A percentile compares a stretch with the other conserved stretches of the same genome.
phyloP scores from a whole-genome alignment of 2,113 vertebrate genomes.

The Tapirus terrestris region DNA sequence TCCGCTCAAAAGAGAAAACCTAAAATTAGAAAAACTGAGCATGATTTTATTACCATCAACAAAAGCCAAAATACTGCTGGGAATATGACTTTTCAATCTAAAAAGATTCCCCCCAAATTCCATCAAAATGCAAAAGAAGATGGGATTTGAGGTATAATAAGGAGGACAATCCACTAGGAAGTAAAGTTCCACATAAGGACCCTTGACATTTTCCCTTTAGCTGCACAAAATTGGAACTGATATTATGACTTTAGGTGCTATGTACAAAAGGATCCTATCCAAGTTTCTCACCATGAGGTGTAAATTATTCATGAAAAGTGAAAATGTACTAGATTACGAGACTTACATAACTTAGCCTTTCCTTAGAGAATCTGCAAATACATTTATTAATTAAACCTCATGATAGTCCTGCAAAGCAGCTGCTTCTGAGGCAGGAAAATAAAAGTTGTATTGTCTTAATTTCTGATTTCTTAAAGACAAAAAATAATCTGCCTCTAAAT shows the following conservation, averaged over 20 bases:
- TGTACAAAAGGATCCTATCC: slow-evolving; percentile 40
- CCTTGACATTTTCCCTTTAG: slow-evolving; percentile 46
- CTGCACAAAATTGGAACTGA: slow-evolving; percentile 38
- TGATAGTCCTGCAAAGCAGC: not conserved
- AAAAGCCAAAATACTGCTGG: slow-evolving; percentile 13
- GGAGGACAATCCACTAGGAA: not conserved
- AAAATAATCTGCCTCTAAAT: not conserved
- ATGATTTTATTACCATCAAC: not conserved
- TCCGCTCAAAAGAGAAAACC: not conserved
- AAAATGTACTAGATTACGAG: slow-evolving; percentile 46
- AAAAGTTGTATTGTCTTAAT: not conserved
- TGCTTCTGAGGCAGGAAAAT: not conserved
- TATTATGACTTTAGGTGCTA: slow-evolving; percentile 55
- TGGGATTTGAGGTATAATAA: not conserved
- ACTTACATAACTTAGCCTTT: slow-evolving; percentile 63
- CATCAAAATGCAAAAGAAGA: slow-evolving; percentile 40
- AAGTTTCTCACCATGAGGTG: slow-evolving; percentile 51
- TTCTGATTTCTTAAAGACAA: slow-evolving; percentile 17
- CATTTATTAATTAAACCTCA: slow-evolving; percentile 61
- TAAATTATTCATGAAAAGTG: slow-evolving; percentile 72
- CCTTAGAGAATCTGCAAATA: slow-evolving; percentile 47
- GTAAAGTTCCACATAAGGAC: not conserved
- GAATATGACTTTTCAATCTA: not conserved
- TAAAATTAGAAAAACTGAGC: not conserved
- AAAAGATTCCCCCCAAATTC: not conserved